Conservation (phyloP, 1,140 invertebrate species). For the Globodera ellingtonae region DNA sequence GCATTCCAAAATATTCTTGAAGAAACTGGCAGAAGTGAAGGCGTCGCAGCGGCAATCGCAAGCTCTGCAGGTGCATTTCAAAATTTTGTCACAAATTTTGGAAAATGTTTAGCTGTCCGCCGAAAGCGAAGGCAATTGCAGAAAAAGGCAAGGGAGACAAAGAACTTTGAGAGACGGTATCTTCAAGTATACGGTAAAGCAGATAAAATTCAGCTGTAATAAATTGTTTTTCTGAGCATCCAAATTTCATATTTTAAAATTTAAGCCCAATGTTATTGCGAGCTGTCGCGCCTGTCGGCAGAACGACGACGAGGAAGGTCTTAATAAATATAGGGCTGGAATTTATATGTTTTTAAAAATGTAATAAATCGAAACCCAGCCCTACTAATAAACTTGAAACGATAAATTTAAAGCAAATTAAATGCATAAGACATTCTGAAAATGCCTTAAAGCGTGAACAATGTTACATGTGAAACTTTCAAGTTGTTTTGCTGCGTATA, state of each 20-base stretch:
- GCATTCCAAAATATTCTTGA: conserved; percentile 57
- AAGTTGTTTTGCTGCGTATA: conserved; percentile 57
- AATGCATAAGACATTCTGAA: no score
- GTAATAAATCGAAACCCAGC: no score
- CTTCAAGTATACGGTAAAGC: conserved; percentile 51
- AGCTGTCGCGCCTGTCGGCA: conserved; percentile 57
- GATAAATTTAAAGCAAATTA: no score
- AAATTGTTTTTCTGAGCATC: no score
- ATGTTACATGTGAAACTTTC: background rate
- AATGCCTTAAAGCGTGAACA: no score
- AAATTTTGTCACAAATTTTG: conserved; percentile 13
- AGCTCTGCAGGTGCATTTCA: conserved; percentile 15
- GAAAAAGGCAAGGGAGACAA: conserved; percentile 9
- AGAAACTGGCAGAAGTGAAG: conserved; percentile 53
- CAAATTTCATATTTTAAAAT: background rate
- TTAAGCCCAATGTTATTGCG: conserved; percentile 61
- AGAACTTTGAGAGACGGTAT: conserved; percentile 45
- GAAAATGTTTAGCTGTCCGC: conserved; percentile 15
- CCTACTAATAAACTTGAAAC: no score
- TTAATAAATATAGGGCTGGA: background rate
- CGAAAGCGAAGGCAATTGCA: conserved; percentile 20
- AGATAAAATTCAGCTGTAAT: no score
- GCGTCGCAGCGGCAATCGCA: conserved; percentile 55
- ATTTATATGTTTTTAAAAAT: no score
- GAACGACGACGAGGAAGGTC: conserved; percentile 52